Percentiles rank a stretch among this genome's conserved stretches.
Evolutionary conservation across 2,113 vertebrate genomes (phyloP).

Genomic region (Calyptommatus sinebrachiatus): DNA sequence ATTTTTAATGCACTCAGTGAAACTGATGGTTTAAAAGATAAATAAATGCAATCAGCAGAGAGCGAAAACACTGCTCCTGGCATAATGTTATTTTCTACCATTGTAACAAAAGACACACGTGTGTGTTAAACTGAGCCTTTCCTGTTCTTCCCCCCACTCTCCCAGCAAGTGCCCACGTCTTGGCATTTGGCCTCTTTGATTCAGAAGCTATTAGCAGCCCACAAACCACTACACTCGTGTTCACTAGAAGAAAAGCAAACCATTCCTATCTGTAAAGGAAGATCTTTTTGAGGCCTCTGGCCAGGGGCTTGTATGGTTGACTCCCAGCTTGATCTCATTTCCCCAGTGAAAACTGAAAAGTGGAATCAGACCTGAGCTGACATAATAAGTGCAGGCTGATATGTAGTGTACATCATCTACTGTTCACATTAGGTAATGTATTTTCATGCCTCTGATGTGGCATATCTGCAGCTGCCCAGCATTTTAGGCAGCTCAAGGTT

Average conservation of each 20-base stretch:
- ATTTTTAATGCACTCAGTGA: no score
- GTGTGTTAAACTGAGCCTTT: neutral
- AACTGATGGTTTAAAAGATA: no score
- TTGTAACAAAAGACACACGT: neutral
- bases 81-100: neutral
- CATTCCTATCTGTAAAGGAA: slow-evolving; percentile 51
- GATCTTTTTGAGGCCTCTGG: slow-evolving; percentile 34
- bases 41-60: no score
- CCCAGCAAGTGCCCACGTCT: neutral
- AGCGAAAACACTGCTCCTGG: neutral
- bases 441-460: neutral
- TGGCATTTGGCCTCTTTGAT: slow-evolving; percentile 26
- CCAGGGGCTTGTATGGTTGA: slow-evolving; percentile 13
- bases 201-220: slow-evolving; percentile 54
- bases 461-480: neutral
- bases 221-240: slow-evolving; percentile 41
- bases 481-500: slow-evolving; percentile 4
- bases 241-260: slow-evolving; percentile 19
- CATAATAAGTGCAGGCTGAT: slow-evolving; percentile 29
- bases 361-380: slow-evolving; percentile 41
- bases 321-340: slow-evolving; percentile 21
- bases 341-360: slow-evolving; percentile 27
- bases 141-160: neutral
- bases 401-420: slow-evolving; percentile 6
- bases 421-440: neutral